Conservation (phyloP, 2,888 invertebrate species). For the Anodontia alba region DNA sequence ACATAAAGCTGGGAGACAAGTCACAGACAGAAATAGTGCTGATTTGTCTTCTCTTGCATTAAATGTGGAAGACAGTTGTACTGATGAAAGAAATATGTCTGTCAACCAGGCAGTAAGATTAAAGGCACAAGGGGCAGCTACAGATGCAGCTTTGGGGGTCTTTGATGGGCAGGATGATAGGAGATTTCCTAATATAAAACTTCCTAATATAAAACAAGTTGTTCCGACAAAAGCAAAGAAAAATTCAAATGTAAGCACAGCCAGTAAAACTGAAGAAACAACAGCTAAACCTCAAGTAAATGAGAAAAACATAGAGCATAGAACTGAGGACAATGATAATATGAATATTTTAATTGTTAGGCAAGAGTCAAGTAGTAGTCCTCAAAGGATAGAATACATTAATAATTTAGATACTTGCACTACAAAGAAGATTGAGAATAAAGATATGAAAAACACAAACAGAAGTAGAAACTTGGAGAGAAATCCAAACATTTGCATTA, state of each 20-base stretch:
- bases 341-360: not conserved
- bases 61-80: not conserved
- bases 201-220: not conserved
- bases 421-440: not conserved
- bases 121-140: not conserved
- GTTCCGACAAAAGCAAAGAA: not conserved
- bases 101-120: not conserved
- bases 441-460: conserved; percentile 7
- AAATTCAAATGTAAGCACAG: not conserved
- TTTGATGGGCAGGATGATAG: not conserved
- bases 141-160: not conserved
- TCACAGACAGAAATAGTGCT: not conserved
- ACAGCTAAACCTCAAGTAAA: not conserved
- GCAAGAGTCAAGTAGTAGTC: not conserved
- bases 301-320: not conserved
- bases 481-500: not conserved
- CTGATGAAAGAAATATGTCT: not conserved
- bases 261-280: not conserved
- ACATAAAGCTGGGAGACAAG: not conserved
- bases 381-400: not conserved
- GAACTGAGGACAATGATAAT: not conserved
- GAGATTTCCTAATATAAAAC: not conserved
- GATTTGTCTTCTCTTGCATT: not conserved
- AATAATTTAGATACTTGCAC: not conserved
- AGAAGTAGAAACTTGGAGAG: not conserved